Evolutionary conservation across 2,797 vertebrate species (phyloP), one percentile per base, ranked within the genome.

Genomic region (Pangasius sanitwongsei): DNA sequence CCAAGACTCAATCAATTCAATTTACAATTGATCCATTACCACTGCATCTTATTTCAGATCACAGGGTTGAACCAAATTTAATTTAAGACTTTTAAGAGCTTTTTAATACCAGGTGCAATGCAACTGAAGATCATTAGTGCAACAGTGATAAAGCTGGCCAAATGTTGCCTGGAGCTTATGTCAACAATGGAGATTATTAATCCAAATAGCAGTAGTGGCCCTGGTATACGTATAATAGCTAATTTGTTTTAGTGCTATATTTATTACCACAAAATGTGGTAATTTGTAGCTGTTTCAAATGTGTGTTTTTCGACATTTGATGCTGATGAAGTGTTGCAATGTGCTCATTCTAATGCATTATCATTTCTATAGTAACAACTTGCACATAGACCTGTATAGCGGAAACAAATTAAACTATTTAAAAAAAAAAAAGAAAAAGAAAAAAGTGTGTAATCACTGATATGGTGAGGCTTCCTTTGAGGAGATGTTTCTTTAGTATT

Each of bases 61-160:
- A 55, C 48, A 34, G 65, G 23, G 31, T 74, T 55, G n/a, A 85
- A 28, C 9, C 11, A 70, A 72, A 85, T 72, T 37, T 34, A 85
- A 72, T 85, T 55, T 23, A 85, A 85, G 83, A 34, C 83, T 28
- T 86, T 72, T 86, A 86, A 86, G 50, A 86, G 67, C 84, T 72
- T 85, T 85, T 85, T 72, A 70, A 72, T 85, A 72, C 34, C 48
- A 85, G 48, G 9, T 86, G 84, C 72, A 74, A 72, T 57, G 67
- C 67, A 86, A 34, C 72, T 72, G 11, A 70, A 72, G 50, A 4
- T 23, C 84, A 86, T 86, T 74, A 74, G 31, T 37, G 67, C 6
- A 86, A 41, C 69, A 74, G 67, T 86, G 84, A 74, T 59, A 41
- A 86, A 57, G 84, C 9, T 28, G 50, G 23, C 31, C 48, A 44